Conservation (phyloP, 2,113 vertebrate genomes). For the Erythrocercus mccallii region DNA sequence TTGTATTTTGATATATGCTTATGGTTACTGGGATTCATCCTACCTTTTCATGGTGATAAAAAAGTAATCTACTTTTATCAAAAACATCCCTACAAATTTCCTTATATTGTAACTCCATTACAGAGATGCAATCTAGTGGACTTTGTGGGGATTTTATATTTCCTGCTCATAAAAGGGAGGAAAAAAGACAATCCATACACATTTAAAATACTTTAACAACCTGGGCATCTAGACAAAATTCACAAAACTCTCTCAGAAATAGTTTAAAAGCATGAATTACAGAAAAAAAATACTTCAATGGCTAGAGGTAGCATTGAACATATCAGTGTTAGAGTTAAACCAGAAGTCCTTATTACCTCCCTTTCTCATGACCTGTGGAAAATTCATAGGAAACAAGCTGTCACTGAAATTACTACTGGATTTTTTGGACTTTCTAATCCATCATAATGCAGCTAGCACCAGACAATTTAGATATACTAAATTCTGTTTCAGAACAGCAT, state of each 20-base stretch:
- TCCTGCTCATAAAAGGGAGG: background rate
- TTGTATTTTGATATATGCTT: background rate
- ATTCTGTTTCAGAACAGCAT: background rate
- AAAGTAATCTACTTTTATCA: background rate
- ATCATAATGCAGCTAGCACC: background rate
- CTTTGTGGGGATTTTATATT: background rate
- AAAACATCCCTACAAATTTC: background rate
- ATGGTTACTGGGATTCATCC: background rate
- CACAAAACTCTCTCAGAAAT: background rate
- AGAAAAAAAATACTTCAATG: background rate
- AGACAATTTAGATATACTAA: background rate
- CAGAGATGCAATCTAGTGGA: background rate
- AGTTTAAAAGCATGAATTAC: background rate
- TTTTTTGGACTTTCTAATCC: background rate
- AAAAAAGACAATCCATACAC: background rate
- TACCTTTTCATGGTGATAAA: background rate
- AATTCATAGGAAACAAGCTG: background rate
- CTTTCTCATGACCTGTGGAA: background rate
- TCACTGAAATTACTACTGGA: background rate
- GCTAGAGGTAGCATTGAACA: background rate
- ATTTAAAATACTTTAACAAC: background rate
- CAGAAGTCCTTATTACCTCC: background rate
- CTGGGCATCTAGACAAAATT: background rate
- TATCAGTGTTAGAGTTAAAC: background rate
- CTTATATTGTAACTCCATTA: background rate